phyloP scores from a whole-genome alignment of 2,888 invertebrate species.

The Hypselothyrea guttata region DNA sequence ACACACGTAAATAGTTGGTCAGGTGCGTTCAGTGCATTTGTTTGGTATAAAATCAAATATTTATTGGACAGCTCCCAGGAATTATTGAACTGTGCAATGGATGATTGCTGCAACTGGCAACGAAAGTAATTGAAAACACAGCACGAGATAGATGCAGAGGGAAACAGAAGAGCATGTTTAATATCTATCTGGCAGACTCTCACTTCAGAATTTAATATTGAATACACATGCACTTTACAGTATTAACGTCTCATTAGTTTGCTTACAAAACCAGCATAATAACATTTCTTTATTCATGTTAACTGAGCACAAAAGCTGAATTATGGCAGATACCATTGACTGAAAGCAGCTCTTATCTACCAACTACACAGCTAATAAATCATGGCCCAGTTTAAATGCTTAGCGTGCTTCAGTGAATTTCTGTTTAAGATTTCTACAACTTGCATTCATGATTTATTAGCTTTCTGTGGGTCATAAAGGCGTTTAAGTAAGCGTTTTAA shows the following conservation, averaged over 20 bases:
- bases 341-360: not conserved
- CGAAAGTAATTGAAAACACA: slow-evolving; percentile 17
- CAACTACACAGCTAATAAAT: slow-evolving; percentile 7
- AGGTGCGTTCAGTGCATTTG: slow-evolving; percentile 29
- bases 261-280: no score
- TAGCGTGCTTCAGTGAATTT: not conserved
- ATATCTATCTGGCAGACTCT: not conserved
- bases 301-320: no score
- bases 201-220: no score
- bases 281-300: no score
- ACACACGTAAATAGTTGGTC: slow-evolving; percentile 4
- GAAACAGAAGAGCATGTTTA: not conserved
- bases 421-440: slow-evolving; percentile 14
- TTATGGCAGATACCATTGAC: no score
- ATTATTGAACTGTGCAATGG: slow-evolving; percentile 27
- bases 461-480: slow-evolving; percentile 1
- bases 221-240: no score
- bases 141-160: not conserved
- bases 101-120: not conserved
- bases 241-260: no score
- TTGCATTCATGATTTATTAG: slow-evolving; percentile 1
- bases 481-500: slow-evolving; percentile 6
- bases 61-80: slow-evolving; percentile 42
- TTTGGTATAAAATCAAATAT: slow-evolving; percentile 43
- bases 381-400: not conserved